Base-by-base conservation (phyloP, 2,797 vertebrate genomes). In the Hirundo rustica region DNA sequence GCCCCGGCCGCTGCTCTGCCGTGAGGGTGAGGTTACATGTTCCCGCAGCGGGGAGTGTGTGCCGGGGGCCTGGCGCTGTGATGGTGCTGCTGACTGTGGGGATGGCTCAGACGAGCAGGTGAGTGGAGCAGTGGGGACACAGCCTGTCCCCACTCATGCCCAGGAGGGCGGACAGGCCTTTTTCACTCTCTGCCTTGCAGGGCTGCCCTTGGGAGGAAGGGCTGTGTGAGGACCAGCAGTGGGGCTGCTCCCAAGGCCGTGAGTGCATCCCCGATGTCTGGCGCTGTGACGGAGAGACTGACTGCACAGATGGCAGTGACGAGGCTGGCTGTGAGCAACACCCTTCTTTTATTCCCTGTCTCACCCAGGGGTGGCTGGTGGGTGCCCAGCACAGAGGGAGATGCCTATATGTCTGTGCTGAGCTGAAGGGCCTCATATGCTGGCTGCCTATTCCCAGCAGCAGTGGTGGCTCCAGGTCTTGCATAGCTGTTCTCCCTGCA, bases 101-200 rank as follows among this genome's bases (percentile, higher is more conserved):
- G 99, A 99, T 3, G 98, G 98, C 8, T 97, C 97, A 0, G 99
- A 99, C 0, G 99, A 99, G 95, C 98, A 98, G 98, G 99, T 99
- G 92, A 29, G 84, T 45, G 67, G 26, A 18, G 25, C 51, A 51
- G 10, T 7, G 25, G 23, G 34, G 26, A 34, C 6, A 5, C 11
- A 30, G 18, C 27, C n/a, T n/a, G 20, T 36, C 34, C 53, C 18
- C 0, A 0, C n/a, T 36, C 0, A 0, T 40, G 36, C 9, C 55
- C 1, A 0, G 19, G 15, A 42, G 26, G 19, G 48, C 7, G 12
- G 71, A 19, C 45, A 73, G 25, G 30, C 12, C 4, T 27, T 48
- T 7, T 15, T 81, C 23, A 79, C 16, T 19, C 11, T 72, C 11
- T 53, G 47, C 20, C 32, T 78, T 45, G 44, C 73, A 96, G 96